A percentile compares a stretch with the other conserved stretches of the same genome.
These are phyloP conservation scores for Mus minutoides DNA, from an alignment of 2,797 vertebrate genomes.

Conservation along the genomic window DNA sequence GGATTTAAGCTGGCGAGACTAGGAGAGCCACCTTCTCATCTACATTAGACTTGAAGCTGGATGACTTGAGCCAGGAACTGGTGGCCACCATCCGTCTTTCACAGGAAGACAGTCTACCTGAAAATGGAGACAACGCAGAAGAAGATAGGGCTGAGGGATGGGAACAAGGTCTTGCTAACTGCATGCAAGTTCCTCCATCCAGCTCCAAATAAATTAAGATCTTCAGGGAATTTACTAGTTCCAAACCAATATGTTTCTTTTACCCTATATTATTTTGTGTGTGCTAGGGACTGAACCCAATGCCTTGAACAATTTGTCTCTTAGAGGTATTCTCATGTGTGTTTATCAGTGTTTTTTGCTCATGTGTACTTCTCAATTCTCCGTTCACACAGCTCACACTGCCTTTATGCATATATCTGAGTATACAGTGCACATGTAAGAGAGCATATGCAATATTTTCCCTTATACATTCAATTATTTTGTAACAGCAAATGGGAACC, in stretches of 20 bases:
- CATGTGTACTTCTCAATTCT: not conserved
- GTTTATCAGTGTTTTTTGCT: not conserved
- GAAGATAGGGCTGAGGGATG: not conserved
- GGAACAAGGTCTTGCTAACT: not conserved
- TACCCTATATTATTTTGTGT: not conserved
- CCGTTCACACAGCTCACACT: not conserved
- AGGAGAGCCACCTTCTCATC: not conserved
- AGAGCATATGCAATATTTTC: not conserved
- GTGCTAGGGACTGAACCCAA: not conserved
- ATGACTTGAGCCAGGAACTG: not conserved
- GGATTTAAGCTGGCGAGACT: not conserved
- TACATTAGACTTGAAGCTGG: not conserved
- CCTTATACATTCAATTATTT: not conserved
- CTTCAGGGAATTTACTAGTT: not conserved
- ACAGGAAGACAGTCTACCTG: not conserved
- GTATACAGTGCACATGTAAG: not conserved
- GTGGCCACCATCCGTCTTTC: conserved; percentile 1
- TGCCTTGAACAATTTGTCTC: not conserved
- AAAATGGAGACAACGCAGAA: not conserved
- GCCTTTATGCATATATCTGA: not conserved
- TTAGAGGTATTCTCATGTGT: too few species aligned
- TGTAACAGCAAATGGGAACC: not conserved
- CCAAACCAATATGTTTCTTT: not conserved
- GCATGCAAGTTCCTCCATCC: not conserved
- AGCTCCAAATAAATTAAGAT: not conserved